Percentiles rank a stretch among this genome's conserved stretches.
Conservation (phyloP, 2,888 invertebrate genomes). For the Amblyteles armatorius region DNA sequence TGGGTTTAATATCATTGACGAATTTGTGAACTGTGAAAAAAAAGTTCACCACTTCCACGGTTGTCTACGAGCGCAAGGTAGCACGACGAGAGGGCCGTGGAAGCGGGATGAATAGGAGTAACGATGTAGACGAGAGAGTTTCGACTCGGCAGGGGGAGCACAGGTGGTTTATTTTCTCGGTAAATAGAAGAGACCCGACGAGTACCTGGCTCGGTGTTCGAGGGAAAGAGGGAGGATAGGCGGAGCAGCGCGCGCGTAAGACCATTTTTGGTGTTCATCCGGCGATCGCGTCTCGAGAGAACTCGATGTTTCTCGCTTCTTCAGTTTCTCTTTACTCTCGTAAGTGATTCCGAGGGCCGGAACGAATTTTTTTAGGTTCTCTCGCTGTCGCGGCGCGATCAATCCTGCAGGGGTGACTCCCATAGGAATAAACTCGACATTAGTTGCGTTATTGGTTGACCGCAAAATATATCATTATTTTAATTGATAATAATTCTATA, state of each 20-base stretch:
- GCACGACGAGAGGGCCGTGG: neutral
- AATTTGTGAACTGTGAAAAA: neutral
- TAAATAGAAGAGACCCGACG: conserved; percentile 35
- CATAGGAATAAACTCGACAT: neutral
- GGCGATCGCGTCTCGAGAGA: conserved; percentile 52
- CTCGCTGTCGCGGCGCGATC: conserved; percentile 4
- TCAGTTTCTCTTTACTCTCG: conserved; percentile 67
- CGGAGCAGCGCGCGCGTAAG: conserved; percentile 74
- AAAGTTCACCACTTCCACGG: neutral
- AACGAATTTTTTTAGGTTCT: conserved; percentile 25
- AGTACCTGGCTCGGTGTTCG: conserved; percentile 5
- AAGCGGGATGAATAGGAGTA: neutral
- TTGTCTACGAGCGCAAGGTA: neutral
- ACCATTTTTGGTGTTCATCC: conserved; percentile 78
- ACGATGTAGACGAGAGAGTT: neutral
- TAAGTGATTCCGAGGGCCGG: conserved; percentile 3
- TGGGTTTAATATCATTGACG: neutral
- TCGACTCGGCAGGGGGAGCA: neutral
- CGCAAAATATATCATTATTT: neutral
- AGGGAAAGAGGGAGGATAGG: conserved; percentile 66
- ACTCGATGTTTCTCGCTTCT: conserved; percentile 73
- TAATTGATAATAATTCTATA: neutral
- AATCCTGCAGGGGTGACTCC: neutral
- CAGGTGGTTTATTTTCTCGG: conserved; percentile 23
- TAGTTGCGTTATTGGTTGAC: neutral